phyloP scores from a whole-genome alignment of 2,113 vertebrate genomes.

The Salvator merianae region DNA sequence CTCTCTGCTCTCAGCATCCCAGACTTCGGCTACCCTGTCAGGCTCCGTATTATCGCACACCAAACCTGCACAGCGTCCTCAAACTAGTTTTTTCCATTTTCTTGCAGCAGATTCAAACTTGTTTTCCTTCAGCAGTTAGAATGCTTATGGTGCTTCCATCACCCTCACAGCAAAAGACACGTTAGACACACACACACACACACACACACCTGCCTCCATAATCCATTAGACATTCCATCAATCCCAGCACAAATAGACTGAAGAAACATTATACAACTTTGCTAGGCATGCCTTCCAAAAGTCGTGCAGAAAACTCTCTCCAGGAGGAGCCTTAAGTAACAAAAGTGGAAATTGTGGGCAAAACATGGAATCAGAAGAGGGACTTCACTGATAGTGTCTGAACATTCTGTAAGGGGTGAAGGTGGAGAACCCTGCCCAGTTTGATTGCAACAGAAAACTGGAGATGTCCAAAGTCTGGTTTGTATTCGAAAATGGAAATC shows the following conservation, averaged over 20 bases:
- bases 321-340: constrained; percentile 23
- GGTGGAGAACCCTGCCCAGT: too few species aligned
- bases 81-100: not conserved
- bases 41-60: not conserved
- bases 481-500: too few species aligned
- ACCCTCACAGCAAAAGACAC: not conserved
- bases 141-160: not conserved
- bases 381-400: not conserved
- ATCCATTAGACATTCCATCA: not conserved
- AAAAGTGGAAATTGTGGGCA: not conserved
- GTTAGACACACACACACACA: not conserved
- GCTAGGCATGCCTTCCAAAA: fast-evolving
- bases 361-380: not conserved
- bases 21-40: not conserved
- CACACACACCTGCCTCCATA: not conserved
- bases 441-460: too few species aligned
- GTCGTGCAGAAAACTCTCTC: not conserved
- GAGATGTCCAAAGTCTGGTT: too few species aligned
- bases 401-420: not conserved
- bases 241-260: not conserved
- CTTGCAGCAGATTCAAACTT: not conserved
- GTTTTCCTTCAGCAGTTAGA: not conserved
- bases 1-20: fast-evolving
- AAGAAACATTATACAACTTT: fast-evolving
- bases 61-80: too few species aligned